A percentile compares a stretch with the other conserved stretches of the same genome.
These are phyloP conservation scores for Poecilia gillii DNA, from an alignment of 2,797 vertebrate genomes.

Conservation along the genomic window DNA sequence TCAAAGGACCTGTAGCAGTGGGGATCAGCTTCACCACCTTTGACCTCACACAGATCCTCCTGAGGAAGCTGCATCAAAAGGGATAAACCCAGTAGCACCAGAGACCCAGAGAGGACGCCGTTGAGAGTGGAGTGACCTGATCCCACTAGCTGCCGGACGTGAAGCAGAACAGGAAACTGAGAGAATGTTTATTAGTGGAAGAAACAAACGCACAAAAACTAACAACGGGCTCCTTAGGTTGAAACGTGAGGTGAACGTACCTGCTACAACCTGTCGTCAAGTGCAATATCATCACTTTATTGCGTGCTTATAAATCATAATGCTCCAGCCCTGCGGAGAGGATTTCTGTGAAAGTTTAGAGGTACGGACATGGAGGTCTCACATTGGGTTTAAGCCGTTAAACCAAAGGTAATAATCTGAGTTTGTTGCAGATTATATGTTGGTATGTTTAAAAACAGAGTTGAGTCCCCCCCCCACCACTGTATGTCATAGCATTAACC, in stretches of 20 bases:
- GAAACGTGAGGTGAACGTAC: slow-evolving; percentile 7
- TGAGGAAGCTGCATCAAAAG: slow-evolving; percentile 83
- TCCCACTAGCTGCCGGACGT: not conserved
- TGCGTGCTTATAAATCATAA: slow-evolving; percentile 21
- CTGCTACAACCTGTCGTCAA: slow-evolving; percentile 22
- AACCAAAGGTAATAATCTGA: slow-evolving; percentile 55
- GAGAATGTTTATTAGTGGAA: slow-evolving; percentile 9
- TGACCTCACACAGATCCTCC: slow-evolving; percentile 93
- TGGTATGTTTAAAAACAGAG: slow-evolving; percentile 2
- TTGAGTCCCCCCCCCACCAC: not conserved
- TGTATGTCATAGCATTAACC: slow-evolving; percentile 11
- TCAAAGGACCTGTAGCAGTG: slow-evolving; percentile 95
- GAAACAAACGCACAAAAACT: slow-evolving; percentile 35
- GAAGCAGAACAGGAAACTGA: not conserved
- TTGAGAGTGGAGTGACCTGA: slow-evolving; percentile 1
- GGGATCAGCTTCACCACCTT: slow-evolving; percentile 98
- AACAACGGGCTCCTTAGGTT: slow-evolving; percentile 36
- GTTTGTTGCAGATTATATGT: slow-evolving; percentile 25
- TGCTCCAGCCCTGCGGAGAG: slow-evolving; percentile 13
- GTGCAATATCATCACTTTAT: slow-evolving; percentile 66
- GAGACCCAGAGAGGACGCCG: not conserved
- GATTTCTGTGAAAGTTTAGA: not conserved
- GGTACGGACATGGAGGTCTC: slow-evolving; percentile 18
- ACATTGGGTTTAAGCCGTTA: slow-evolving; percentile 36
- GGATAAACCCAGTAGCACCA: slow-evolving; percentile 56